Conservation (phyloP, 2,797 vertebrate species). For the Brachymystax lenok region DNA sequence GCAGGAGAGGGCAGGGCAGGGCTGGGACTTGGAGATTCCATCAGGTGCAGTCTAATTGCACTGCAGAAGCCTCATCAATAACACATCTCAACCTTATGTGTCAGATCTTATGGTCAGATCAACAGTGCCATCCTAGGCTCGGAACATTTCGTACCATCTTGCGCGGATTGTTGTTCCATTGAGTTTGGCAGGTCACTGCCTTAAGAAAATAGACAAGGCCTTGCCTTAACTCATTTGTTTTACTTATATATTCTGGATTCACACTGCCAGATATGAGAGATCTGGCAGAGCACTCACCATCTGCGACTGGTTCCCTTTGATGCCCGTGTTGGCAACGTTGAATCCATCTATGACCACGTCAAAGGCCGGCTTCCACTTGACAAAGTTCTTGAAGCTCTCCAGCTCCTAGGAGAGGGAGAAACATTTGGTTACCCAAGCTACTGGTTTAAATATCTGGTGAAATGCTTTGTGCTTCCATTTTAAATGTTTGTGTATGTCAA, state of each 20-base stretch:
- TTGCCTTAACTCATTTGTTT: not conserved
- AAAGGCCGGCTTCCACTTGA: constrained; percentile 80
- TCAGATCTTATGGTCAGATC: not conserved
- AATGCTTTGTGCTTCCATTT: not conserved
- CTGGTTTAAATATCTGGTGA: not conserved
- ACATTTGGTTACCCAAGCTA: not conserved
- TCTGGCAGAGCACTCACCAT: constrained; percentile 77
- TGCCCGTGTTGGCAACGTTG: constrained; percentile 83
- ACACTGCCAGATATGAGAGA: not conserved
- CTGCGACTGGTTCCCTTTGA: constrained; percentile 69
- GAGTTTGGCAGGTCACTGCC: not conserved
- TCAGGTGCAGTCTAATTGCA: too few relatives aligned
- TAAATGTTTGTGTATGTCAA: too few relatives aligned
- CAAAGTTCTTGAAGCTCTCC: constrained; percentile 83
- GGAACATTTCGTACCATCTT: not conserved
- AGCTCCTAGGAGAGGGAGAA: constrained; percentile 69
- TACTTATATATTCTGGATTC: not conserved
- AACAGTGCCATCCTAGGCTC: not conserved
- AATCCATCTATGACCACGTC: constrained; percentile 93
- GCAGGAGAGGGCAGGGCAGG: too few relatives aligned
- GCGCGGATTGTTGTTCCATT: not conserved
- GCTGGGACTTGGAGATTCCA: too few relatives aligned
- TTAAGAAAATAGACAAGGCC: not conserved
- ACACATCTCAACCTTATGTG: not conserved
- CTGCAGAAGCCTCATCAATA: not conserved